Evolutionary conservation across 2,797 vertebrate species (phyloP).

Genomic region (Schizopygopsis malacanthus): DNA sequence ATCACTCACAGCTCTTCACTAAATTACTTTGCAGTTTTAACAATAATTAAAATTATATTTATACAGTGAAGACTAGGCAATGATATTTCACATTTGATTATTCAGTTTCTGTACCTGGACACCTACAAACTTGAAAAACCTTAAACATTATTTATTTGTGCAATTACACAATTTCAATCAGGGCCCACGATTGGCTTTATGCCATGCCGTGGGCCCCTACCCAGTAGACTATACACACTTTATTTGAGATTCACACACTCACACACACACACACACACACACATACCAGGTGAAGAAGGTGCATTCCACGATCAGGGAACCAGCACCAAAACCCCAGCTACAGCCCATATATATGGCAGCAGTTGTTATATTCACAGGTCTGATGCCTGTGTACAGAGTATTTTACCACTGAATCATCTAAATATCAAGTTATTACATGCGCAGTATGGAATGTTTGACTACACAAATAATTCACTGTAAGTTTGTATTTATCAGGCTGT

Average conservation of each 20-base stretch:
- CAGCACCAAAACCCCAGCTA: background rate
- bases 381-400: background rate
- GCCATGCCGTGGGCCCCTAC: too few species aligned
- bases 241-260: too few species aligned
- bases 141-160: background rate
- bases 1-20: too few species aligned
- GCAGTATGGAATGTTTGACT: slow-evolving; percentile 15
- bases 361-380: background rate
- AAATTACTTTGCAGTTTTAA: too few species aligned
- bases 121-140: background rate
- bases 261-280: too few species aligned
- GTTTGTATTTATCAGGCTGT: slow-evolving; percentile 39
- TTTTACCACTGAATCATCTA: background rate
- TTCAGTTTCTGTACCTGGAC: background rate
- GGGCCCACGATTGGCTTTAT: background rate
- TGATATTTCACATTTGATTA: background rate
- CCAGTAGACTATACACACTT: too few species aligned
- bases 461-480: slow-evolving; percentile 17
- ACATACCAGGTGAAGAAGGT: too few species aligned
- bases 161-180: background rate
- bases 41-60: too few species aligned
- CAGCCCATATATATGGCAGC: background rate
- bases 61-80: too few species aligned
- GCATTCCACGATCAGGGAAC: background rate
- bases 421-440: slow-evolving; percentile 9